Conservation (phyloP, 2,113 vertebrate species). For the Prochilodus magdalenae region DNA sequence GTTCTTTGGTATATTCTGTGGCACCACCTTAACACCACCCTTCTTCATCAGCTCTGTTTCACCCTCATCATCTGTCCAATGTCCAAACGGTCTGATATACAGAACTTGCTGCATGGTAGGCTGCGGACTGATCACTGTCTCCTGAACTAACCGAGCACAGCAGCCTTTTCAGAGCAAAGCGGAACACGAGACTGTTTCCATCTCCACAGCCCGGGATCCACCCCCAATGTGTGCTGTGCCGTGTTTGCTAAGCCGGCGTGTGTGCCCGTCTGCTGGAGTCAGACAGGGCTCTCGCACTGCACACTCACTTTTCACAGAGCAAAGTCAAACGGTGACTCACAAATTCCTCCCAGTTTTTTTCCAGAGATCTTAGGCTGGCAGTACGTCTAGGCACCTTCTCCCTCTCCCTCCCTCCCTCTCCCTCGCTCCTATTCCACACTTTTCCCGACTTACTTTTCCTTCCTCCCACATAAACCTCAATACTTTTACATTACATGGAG, state of each 20-base stretch:
- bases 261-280: slow-evolving; percentile 44
- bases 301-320: slow-evolving; percentile 73
- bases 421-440: slow-evolving; percentile 38
- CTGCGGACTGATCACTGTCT: neutral
- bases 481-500: too few relatives aligned
- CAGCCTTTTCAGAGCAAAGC: neutral
- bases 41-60: too few relatives aligned
- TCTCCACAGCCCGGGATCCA: neutral
- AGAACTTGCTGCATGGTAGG: neutral
- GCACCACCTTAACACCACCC: too few relatives aligned
- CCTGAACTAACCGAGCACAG: neutral
- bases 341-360: slow-evolving; percentile 72
- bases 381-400: slow-evolving; percentile 57
- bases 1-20: too few relatives aligned
- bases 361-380: slow-evolving; percentile 61
- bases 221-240: slow-evolving; percentile 12
- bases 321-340: slow-evolving; percentile 83
- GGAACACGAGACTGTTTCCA: neutral
- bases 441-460: neutral
- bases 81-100: too few relatives aligned
- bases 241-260: slow-evolving; percentile 25
- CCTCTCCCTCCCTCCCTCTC: slow-evolving; percentile 14
- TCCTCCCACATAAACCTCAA: neutral
- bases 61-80: too few relatives aligned
- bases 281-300: slow-evolving; percentile 72